These are phyloP conservation scores for Corythaeola cristata DNA, from an alignment of 2,113 vertebrate species.

Conservation along the genomic window DNA sequence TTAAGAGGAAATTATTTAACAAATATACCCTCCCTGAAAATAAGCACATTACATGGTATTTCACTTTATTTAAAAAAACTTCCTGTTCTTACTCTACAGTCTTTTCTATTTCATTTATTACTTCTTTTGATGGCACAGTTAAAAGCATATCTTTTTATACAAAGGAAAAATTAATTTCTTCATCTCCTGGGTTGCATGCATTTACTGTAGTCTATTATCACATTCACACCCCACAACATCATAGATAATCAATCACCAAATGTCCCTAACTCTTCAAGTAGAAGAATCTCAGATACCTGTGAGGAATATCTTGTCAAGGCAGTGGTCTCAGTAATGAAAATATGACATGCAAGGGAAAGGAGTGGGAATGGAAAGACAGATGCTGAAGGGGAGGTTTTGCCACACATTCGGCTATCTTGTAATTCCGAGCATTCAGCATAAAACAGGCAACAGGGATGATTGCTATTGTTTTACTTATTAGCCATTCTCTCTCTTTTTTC, in stretches of 20 bases:
- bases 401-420: conserved; percentile 55
- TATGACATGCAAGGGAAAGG: conserved; percentile 13
- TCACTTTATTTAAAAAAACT: not conserved
- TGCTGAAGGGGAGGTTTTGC: conserved; percentile 57
- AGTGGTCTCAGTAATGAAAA: conserved; percentile 56
- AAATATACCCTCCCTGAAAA: not conserved
- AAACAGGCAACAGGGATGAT: conserved; percentile 73
- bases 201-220: conserved; percentile 27
- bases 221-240: conserved; percentile 38
- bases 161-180: conserved; percentile 26
- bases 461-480: conserved; percentile 84
- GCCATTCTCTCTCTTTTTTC: conserved; percentile 70
- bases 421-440: conserved; percentile 73
- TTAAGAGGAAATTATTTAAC: not conserved
- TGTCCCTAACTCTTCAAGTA: conserved; percentile 39
- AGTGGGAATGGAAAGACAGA: conserved; percentile 66
- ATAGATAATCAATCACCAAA: conserved; percentile 23
- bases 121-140: conserved; percentile 34
- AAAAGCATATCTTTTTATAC: conserved; percentile 22
- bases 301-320: conserved; percentile 47
- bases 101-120: not conserved
- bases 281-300: not conserved
- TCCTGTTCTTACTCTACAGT: not conserved
- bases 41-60: not conserved
- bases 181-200: not conserved